These are phyloP conservation scores for Megalurothrips usitatus DNA, from an alignment of 2,888 invertebrate genomes.

Conservation along the genomic window DNA sequence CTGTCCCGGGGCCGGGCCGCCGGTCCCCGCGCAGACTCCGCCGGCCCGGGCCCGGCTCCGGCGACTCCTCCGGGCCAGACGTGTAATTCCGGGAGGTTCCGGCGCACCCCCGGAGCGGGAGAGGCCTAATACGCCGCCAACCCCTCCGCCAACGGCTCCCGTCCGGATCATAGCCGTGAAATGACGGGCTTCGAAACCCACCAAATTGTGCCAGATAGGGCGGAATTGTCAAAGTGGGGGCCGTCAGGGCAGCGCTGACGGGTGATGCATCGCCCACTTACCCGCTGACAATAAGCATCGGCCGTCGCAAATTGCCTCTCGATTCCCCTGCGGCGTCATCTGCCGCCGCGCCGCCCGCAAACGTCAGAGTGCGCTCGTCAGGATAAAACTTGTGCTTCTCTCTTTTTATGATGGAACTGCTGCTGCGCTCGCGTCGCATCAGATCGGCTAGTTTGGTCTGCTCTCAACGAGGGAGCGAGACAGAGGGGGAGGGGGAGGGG, in stretches of 20 bases:
- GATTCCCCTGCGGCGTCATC: not conserved
- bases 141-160: not conserved
- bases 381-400: too few species aligned
- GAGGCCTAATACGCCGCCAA: not conserved
- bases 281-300: not conserved
- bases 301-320: not conserved
- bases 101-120: not conserved
- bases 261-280: not conserved
- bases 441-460: too few species aligned
- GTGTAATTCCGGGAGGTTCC: too few species aligned
- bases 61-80: too few species aligned
- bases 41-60: too few species aligned
- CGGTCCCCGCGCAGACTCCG: too few species aligned
- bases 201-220: not conserved
- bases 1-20: too few species aligned
- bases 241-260: not conserved
- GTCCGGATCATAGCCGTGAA: not conserved
- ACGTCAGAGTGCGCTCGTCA: too few species aligned
- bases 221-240: not conserved
- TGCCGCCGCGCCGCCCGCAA: not conserved
- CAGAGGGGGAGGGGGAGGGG: too few species aligned
- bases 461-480: too few species aligned
- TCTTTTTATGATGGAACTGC: too few species aligned
- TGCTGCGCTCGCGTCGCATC: too few species aligned
- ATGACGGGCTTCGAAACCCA: not conserved